Base-by-base conservation (phyloP, 92 coral and sea anemone species). In the Porites lobata region DNA sequence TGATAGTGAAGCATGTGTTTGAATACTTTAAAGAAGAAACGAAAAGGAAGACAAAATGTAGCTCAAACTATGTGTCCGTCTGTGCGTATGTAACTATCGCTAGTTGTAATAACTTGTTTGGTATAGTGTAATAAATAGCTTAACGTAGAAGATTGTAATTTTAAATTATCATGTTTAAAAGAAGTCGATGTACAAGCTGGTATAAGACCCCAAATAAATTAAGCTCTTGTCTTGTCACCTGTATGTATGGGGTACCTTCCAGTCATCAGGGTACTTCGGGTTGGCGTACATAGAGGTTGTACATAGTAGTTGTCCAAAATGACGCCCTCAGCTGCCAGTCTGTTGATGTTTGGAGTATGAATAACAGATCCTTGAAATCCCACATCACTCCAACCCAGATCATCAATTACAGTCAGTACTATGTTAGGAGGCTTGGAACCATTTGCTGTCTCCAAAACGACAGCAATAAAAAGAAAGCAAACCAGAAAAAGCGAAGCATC, bases 181-280 rank as follows among this genome's bases (percentile, higher is more conserved):
- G 5, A 3, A 32, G 43, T 32, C 43, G 43, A 32, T 32, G 43
- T 32, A 3, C 43, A n/a, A n/a, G n/a, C 6, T 32, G 43, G 43
- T 32, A 32, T 32, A 32, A 32, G 43, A 32, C 5, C 43, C 43
- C 43, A 3, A 32, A 32, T 32, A 32, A 32, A 32, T 32, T 32
- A 32, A 3, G 0, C 4, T 32, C 5, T 32, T 3, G 43, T 32
- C 43, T 32, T 32, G 43, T 68, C 76, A 93, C 98, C 98, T 76
- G 95, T 85, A 77, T 94, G 99, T 13, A 96, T 96, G 50, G 98
- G 96, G 80, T 96, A 96, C 9, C 90, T 78, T 47, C 99, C 99
- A n/a, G 95, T 92, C 74, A 96, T 89, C 50, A 96, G 92, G 53
- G 96, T 93, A 71, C 97, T 91, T 65, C 99, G 91, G 7, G 99